Evolutionary conservation across 1,140 invertebrate genomes (phyloP), one percentile per base, ranked within the genome.

Genomic region (Parapsyche elsis): DNA sequence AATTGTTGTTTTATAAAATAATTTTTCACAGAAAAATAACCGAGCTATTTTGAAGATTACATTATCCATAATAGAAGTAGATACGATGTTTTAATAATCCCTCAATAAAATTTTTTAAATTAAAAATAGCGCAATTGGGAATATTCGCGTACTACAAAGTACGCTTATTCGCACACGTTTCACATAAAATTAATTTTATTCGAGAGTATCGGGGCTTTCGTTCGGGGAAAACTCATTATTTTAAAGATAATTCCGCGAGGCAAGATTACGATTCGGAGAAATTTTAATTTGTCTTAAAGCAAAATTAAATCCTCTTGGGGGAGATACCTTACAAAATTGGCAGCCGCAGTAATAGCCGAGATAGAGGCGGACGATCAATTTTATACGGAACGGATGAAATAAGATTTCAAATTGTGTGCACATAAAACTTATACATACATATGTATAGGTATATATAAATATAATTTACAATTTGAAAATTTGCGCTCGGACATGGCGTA

Each of bases 211-310:
- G 9, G 24, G 21, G n/a, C 23, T 67, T 26, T 67, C 24, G 49
- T 12, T 61, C 24, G 24, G 9, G n/a, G 24, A 26, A 12, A 67
- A 67, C 9, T 67, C 64, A 67, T 67, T 67, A 67, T 67, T 67
- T 67, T 67, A 26, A 67, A 67, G 64, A 67, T 67, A 67, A 67
- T 67, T 67, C 24, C 24, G 64, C 10, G 12, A 67, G 23, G 64
- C 64, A 26, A 67, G 64, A 67, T 67, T 67, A 67, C 64, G 21
- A 67, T 67, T 67, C 64, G 24, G 64, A 67, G 64, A 67, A 67
- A 67, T 67, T 67, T 67, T 67, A 67, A 67, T 67, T 67, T 67
- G 64, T 30, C 64, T 67, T 67, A 67, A 67, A 67, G 64, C 64
- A 26, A 67, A 26, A 67, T 67, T 67, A 67, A 67, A 67, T 67